Evolutionary conservation across 2,113 vertebrate genomes (phyloP).

Genomic region (Ageneiosus marmoratus): DNA sequence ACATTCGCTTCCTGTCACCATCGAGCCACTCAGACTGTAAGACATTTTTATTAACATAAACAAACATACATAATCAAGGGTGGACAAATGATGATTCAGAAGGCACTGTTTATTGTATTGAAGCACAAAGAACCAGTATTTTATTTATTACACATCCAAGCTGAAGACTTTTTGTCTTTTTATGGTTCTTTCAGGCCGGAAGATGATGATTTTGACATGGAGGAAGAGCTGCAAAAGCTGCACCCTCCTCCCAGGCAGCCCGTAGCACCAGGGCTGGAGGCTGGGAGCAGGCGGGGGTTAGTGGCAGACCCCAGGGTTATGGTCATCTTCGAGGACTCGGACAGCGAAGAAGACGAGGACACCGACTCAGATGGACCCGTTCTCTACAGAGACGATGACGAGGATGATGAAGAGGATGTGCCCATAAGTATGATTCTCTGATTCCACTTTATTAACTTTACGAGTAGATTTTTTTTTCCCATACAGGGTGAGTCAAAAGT

Average conservation of each 20-base stretch:
- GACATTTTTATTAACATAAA: conserved; percentile 46
- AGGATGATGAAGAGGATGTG: conserved; percentile 80
- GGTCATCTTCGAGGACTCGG: conserved; percentile 72
- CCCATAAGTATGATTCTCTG: conserved; percentile 59
- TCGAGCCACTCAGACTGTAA: conserved; percentile 95
- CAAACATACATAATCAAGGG: neutral
- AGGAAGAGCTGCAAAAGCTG: conserved; percentile 76
- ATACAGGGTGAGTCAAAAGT: no score
- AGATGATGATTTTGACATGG: conserved; percentile 89
- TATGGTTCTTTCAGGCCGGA: conserved; percentile 77
- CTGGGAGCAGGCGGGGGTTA: conserved; percentile 69
- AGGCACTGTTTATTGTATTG: neutral
- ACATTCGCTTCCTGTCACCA: conserved; percentile 85
- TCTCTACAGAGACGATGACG: conserved; percentile 84
- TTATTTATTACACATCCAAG: neutral
- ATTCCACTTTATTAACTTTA: neutral
- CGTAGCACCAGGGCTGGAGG: conserved; percentile 53
- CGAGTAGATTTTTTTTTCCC: neutral
- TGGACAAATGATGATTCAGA: neutral
- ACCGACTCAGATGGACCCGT: conserved; percentile 90
- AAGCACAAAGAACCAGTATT: neutral
- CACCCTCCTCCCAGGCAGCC: conserved; percentile 48
- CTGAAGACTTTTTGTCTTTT: neutral
- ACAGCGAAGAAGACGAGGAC: conserved; percentile 78
- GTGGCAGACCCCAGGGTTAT: conserved; percentile 76